A percentile compares a stretch with the other conserved stretches of the same genome.
phyloP scores from a whole-genome alignment of 2,888 invertebrate genomes.

The Limnephilus marmoratus region DNA sequence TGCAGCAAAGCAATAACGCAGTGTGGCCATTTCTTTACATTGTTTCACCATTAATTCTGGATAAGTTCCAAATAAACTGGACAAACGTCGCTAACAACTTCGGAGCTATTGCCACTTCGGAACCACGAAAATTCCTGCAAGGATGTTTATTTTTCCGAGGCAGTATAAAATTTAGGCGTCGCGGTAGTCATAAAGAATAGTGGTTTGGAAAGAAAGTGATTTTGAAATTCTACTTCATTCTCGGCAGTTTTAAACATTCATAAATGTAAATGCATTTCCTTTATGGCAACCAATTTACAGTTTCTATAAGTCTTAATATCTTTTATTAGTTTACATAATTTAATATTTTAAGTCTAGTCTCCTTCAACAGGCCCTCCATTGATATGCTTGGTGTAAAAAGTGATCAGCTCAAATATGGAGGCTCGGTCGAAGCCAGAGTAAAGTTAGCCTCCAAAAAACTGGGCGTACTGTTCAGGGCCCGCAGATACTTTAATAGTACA shows the following conservation, averaged over 20 bases:
- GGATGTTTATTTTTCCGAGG: neutral
- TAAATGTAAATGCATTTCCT: neutral
- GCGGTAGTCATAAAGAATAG: neutral
- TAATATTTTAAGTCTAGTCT: neutral
- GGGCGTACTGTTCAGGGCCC: too few relatives aligned
- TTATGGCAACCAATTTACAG: neutral
- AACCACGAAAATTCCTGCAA: slow-evolving; percentile 42
- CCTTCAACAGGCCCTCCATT: too few relatives aligned
- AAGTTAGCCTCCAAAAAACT: too few relatives aligned
- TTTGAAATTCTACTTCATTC: neutral
- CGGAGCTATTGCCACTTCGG: slow-evolving; percentile 51
- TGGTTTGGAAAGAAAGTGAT: neutral
- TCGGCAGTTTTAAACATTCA: neutral
- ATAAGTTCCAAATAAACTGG: slow-evolving; percentile 52
- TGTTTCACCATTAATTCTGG: slow-evolving; percentile 56
- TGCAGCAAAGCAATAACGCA: slow-evolving; percentile 41
- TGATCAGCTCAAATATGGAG: too few relatives aligned
- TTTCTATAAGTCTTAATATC: too few relatives aligned
- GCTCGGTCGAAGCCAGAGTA: too few relatives aligned
- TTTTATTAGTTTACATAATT: neutral
- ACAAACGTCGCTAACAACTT: slow-evolving; percentile 35
- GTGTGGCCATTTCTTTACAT: slow-evolving; percentile 46
- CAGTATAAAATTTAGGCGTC: neutral
- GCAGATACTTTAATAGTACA: too few relatives aligned
- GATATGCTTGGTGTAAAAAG: too few relatives aligned